A percentile compares a stretch with the other conserved stretches of the same genome.
These are phyloP conservation scores for Drosophila phalerata DNA, from an alignment of 2,888 invertebrate species.

Conservation along the genomic window DNA sequence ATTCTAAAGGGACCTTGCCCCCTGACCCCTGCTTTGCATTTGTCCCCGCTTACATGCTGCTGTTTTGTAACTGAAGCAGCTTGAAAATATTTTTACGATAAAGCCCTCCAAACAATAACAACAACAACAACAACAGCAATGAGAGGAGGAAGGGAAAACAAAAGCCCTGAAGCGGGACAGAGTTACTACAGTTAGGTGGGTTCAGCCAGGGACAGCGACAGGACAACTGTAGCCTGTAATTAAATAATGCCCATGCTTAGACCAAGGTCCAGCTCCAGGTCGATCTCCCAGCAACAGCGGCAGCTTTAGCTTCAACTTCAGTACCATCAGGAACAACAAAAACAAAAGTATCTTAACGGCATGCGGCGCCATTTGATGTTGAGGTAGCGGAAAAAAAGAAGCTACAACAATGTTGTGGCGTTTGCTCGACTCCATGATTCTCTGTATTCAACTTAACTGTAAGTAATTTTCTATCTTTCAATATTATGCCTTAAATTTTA, in stretches of 20 bases:
- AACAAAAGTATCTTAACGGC: constrained; percentile 73
- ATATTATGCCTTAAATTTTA: background rate
- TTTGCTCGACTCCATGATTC: background rate
- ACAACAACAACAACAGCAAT: constrained; percentile 10
- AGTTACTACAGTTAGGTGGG: constrained; percentile 25
- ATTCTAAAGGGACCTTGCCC: constrained; percentile 28
- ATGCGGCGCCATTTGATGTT: constrained; percentile 73
- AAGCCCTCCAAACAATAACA: constrained; percentile 12
- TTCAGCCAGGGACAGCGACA: constrained; percentile 25
- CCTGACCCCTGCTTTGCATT: background rate
- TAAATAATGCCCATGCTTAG: constrained; percentile 67
- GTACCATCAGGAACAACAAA: constrained; percentile 33
- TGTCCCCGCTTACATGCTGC: background rate
- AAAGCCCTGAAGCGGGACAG: constrained; percentile 29
- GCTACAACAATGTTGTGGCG: background rate
- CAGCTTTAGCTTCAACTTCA: constrained; percentile 8
- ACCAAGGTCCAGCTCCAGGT: background rate
- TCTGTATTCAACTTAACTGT: background rate
- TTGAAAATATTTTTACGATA: constrained; percentile 70
- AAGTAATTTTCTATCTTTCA: no score
- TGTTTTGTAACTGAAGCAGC: constrained; percentile 20
- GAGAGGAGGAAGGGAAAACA: constrained; percentile 2
- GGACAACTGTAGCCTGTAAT: constrained; percentile 78
- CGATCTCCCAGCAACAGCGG: constrained; percentile 4
- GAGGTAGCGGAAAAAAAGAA: constrained; percentile 48